phyloP scores from a whole-genome alignment of 2,113 vertebrate genomes.

The Campylomormyrus tamandua region DNA sequence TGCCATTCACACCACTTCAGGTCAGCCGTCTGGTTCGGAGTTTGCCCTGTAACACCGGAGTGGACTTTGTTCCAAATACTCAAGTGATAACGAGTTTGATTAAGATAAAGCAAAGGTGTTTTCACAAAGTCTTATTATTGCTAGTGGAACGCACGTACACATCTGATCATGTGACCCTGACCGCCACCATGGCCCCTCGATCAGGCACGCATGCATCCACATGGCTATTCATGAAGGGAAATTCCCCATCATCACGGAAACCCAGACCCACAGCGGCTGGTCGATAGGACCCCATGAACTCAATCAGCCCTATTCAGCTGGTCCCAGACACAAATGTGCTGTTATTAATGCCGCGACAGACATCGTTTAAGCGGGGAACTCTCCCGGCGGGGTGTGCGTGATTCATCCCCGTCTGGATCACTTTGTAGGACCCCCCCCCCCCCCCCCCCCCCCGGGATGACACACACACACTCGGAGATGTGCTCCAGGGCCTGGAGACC shows the following conservation, averaged over 20 bases:
- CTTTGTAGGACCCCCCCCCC: neutral
- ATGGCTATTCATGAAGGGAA: conserved; percentile 14
- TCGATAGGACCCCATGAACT: neutral
- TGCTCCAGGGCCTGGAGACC: neutral
- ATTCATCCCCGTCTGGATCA: neutral
- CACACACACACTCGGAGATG: neutral
- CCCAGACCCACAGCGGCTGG: neutral
- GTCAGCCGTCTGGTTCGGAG: neutral
- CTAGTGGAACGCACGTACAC: neutral
- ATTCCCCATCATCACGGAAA: conserved; percentile 30
- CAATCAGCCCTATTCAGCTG: neutral
- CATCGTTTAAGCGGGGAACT: conserved; percentile 30
- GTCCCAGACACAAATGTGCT: neutral
- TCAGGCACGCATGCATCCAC: neutral
- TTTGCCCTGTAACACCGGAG: neutral
- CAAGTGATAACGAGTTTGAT: neutral
- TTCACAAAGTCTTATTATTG: neutral
- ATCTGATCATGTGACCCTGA: neutral
- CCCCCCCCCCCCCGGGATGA: neutral
- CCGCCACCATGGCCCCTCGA: neutral
- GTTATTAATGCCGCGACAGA: conserved; percentile 13
- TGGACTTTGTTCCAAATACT: conserved; percentile 7
- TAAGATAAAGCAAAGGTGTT: conserved; percentile 12
- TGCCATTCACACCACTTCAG: neutral
- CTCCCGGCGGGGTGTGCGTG: neutral